Evolutionary conservation across 2,797 vertebrate species (phyloP), one percentile per base, ranked within the genome.

Genomic region (Myripristis murdjan): DNA sequence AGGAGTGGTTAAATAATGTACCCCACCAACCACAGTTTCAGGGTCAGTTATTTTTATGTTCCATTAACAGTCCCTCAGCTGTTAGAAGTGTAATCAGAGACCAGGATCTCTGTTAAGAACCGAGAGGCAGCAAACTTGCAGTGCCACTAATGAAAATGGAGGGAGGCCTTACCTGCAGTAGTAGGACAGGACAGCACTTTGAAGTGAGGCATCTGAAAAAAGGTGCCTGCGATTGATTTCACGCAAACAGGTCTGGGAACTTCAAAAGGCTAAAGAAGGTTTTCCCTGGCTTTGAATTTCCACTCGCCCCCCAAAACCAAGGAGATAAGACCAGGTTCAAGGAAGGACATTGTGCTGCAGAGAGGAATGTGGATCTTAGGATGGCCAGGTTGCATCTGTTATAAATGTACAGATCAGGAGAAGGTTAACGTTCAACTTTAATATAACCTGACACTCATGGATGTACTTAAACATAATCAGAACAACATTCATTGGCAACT

Each of bases 201-300:
- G 92, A 92, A 88, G 91, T 93, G 65, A 72, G 72, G 82, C 66
- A 73, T 88, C 85, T 69, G 75, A 74, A 82, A 86, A 88, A 78
- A 86, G 83, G 87, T 89, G 77, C 71, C 77, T 60, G 59, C 10
- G 66, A 91, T 90, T 89, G 88, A 93, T 93, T 93, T 92, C 91
- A 93, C 75, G 77, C 87, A 91, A 89, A 90, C 87, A 88, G 79
- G 89, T 87, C 84, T 83, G 77, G 81, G 82, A 90, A 91, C 91
- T 87, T 92, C 91, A 91, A 92, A 93, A 90, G 88, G 76, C 73
- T 63, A 81, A 90, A 87, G 77, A 80, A 82, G 83, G 79, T 86
- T 88, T 90, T 87, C 86, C 76, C 47, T 11, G 70, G 76, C 84
- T 89, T 91, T 89, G 78, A 91, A 92, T 87, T 77, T 81, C 74